A percentile compares a stretch with the other conserved stretches of the same genome.
phyloP scores from a whole-genome alignment of 2,113 vertebrate species.

The Eudyptes chrysolophus region DNA sequence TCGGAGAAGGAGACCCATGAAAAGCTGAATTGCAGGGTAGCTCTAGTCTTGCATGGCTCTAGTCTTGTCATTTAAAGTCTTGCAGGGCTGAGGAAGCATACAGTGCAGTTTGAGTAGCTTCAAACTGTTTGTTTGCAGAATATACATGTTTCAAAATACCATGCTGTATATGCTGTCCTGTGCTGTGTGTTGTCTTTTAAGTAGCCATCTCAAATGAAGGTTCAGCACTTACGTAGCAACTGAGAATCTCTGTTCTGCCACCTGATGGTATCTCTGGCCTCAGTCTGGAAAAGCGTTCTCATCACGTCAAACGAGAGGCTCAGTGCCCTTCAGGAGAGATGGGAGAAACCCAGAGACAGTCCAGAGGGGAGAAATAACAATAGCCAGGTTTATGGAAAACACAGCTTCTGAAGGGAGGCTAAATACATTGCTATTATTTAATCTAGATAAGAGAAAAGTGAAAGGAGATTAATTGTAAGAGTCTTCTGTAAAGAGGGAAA shows the following conservation, averaged over 20 bases:
- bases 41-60: neutral
- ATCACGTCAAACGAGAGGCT: neutral
- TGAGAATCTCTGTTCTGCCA: neutral
- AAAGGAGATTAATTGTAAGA: neutral
- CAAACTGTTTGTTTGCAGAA: neutral
- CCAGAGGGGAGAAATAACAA: neutral
- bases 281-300: neutral
- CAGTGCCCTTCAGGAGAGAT: neutral
- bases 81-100: neutral
- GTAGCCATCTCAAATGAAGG: neutral
- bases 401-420: neutral
- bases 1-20: neutral
- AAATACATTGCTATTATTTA: neutral
- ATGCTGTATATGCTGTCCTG: neutral
- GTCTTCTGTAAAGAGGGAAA: neutral
- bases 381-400: neutral
- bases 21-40: neutral
- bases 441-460: neutral
- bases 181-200: neutral
- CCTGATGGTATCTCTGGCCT: neutral
- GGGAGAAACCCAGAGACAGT: neutral
- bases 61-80: neutral
- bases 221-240: neutral
- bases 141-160: neutral
- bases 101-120: neutral